Conservation (phyloP, 2,113 vertebrate species). For the Ophthalmolycus amberensis region DNA sequence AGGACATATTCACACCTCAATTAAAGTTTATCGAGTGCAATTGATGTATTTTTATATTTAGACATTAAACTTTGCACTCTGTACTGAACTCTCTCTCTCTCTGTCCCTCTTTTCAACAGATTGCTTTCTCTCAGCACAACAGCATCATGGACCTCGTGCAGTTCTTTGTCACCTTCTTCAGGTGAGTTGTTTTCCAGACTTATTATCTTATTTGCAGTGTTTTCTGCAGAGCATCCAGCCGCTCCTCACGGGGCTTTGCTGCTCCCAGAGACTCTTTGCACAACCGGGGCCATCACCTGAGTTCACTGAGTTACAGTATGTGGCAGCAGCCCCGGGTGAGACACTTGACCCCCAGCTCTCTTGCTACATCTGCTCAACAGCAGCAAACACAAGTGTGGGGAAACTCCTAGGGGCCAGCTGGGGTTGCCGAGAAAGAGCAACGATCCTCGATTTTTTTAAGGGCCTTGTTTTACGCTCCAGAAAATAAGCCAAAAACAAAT, state of each 20-base stretch:
- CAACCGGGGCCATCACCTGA: slow-evolving; percentile 23
- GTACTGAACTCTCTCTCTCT: not conserved
- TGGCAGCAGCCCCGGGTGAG: slow-evolving; percentile 49
- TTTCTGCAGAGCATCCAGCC: rapidly evolving
- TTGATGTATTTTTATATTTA: not conserved
- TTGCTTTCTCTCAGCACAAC: slow-evolving; percentile 94
- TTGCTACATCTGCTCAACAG: slow-evolving; percentile 1
- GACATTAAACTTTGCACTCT: no score
- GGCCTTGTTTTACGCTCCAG: not conserved
- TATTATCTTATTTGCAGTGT: not conserved
- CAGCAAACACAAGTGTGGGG: not conserved
- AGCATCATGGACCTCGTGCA: slow-evolving; percentile 97
- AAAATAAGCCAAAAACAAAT: no score
- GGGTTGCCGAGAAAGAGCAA: not conserved
- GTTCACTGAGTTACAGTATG: not conserved
- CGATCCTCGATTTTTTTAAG: not conserved
- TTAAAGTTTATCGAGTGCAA: not conserved
- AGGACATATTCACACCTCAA: not conserved
- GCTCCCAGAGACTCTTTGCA: slow-evolving; percentile 17
- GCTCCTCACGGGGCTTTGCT: not conserved
- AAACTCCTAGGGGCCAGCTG: no score
- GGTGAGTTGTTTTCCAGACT: slow-evolving; percentile 73
- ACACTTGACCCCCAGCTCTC: not conserved
- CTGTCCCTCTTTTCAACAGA: slow-evolving; percentile 76
- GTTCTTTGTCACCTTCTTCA: slow-evolving; percentile 96